Evolutionary conservation across 2,113 vertebrate genomes (phyloP).

Genomic region (Sphaerodactylus townsendi): DNA sequence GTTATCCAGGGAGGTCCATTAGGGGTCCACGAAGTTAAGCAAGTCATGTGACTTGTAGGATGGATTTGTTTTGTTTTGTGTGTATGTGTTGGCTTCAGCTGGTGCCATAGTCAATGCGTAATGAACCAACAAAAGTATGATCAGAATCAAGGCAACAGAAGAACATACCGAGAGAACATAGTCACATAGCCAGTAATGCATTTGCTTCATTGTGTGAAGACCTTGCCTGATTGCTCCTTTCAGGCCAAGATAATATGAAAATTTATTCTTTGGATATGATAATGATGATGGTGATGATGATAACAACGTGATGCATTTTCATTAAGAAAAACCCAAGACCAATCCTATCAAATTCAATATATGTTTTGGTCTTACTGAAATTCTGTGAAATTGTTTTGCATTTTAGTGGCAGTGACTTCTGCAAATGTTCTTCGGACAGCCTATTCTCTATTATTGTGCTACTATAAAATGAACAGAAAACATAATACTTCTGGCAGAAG

Average conservation of each 20-base stretch:
- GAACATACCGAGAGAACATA: not conserved
- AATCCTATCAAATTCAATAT: not conserved
- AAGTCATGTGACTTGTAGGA: no score
- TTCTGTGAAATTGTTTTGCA: not conserved
- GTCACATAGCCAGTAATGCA: not conserved
- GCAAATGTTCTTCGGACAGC: not conserved
- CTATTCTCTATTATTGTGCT: not conserved
- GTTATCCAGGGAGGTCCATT: no score
- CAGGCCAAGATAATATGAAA: not conserved
- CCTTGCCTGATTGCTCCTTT: not conserved
- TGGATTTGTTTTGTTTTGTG: no score
- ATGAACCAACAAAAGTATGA: not conserved
- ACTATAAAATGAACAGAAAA: not conserved
- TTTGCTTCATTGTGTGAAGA: no score
- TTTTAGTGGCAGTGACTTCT: not conserved
- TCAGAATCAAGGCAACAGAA: accelerated
- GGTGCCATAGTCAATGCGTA: not conserved
- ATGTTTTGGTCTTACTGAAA: not conserved
- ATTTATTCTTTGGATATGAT: no score
- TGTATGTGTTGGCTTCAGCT: no score
- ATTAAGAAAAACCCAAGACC: no score
- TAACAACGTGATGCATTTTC: no score
- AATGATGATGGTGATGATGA: not conserved
- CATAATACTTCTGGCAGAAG: not conserved
- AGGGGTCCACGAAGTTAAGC: no score